phyloP scores from a whole-genome alignment of 2,888 invertebrate species.

The Tupiocoris notatus region DNA sequence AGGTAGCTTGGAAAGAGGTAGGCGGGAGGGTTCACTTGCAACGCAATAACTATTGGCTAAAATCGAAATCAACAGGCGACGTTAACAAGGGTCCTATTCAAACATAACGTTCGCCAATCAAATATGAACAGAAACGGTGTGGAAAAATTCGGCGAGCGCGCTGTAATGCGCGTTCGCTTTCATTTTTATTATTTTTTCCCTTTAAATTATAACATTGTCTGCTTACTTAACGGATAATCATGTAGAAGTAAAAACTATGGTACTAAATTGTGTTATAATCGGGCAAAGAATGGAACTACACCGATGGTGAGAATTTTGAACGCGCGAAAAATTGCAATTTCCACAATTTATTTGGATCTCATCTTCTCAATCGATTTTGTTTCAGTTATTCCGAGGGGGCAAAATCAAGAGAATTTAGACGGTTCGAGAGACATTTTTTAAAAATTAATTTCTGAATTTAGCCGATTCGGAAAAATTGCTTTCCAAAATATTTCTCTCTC shows the following conservation, averaged over 20 bases:
- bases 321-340: constrained; percentile 27
- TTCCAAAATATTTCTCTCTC: not conserved
- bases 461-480: not conserved
- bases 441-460: not conserved
- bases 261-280: constrained; percentile 43
- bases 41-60: constrained; percentile 35
- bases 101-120: constrained; percentile 37
- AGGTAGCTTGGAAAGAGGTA: constrained; percentile 20
- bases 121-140: constrained; percentile 36
- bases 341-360: constrained; percentile 4
- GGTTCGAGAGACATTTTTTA: too few relatives aligned
- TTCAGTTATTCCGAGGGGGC: not conserved
- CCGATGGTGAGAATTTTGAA: constrained; percentile 29
- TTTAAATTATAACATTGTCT: constrained; percentile 45
- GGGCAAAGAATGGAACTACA: constrained; percentile 40
- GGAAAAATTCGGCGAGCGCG: too few relatives aligned
- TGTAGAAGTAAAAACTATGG: constrained; percentile 47
- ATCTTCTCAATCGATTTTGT: not conserved
- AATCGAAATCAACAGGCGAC: constrained; percentile 31
- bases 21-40: constrained; percentile 11
- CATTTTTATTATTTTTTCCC: constrained; percentile 41
- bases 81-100: constrained; percentile 16
- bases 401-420: too few relatives aligned
- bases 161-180: constrained; percentile 33
- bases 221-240: constrained; percentile 47